Base-by-base conservation (phyloP, 2,888 invertebrate species). In the Galerucella pusilla region DNA sequence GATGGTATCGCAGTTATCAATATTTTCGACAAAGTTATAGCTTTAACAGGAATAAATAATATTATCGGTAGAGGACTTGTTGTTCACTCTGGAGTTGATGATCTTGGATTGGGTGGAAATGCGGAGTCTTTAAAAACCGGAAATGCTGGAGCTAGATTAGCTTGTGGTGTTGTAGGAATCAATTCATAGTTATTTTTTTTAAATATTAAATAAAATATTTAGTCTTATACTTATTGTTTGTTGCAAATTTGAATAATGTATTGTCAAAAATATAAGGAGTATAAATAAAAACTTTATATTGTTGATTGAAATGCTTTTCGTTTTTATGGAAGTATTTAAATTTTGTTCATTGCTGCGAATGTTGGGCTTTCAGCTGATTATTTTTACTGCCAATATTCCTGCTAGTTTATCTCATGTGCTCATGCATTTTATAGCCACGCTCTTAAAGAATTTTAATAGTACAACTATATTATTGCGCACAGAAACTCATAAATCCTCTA, bases 111-210 rank as follows among this genome's bases (percentile, higher is more conserved):
- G 81, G 92, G 80, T 35, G 90, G 89, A n/a, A 90, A 92, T 79
- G 88, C 90, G 0, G 94, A 94, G 80, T 96, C 96, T 54, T 89
- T 89, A 87, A 93, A 91, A 80, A 96, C 96, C 0, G 97, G 97
- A 80, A 94, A 96, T 84, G 94, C 96, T 11, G 97, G 97, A 1
- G 91, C 90, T 3, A 91, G 96, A 77, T 89, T 92, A 66, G 96
- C 93, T 11, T 97, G 97, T 84, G 96, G 95, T 65, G 91, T 96
- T 85, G 93, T 96, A 85, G 94, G 94, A 84, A 90, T 93, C 10
- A 2, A 59, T 20, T 25, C 0, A 20, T 59, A 46, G 12, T 12
- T 11, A 6, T 35, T 35, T 6, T 0, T 35, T 35, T 6, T 4
- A 5, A 35, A 35, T 35, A 35, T 35, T 35, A 5, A 35, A 35